Conservation (phyloP, 2,888 invertebrate species). For the Spisula subtruncata region DNA sequence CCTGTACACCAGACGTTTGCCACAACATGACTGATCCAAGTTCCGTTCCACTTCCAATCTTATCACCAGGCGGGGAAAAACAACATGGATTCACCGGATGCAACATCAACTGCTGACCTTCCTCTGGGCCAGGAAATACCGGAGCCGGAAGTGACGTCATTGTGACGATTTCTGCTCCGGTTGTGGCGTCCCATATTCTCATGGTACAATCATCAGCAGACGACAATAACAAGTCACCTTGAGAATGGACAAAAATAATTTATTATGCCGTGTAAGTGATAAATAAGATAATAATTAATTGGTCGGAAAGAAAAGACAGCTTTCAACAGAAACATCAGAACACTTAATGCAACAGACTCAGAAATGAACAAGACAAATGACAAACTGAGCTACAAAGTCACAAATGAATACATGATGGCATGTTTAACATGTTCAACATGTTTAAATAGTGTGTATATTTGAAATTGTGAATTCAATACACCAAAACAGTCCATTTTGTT, state of each 20-base stretch:
- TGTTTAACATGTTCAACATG: too few relatives aligned
- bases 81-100: conserved; percentile 71
- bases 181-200: conserved; percentile 69
- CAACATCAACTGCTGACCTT: conserved; percentile 57
- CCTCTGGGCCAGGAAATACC: conserved; percentile 52
- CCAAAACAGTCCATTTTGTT: too few relatives aligned
- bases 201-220: conserved; percentile 66
- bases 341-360: too few relatives aligned
- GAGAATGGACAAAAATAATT: conserved; percentile 32
- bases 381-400: too few relatives aligned
- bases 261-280: too few relatives aligned
- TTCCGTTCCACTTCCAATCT: conserved; percentile 68
- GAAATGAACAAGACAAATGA: too few relatives aligned
- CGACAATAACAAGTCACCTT: conserved; percentile 67
- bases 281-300: too few relatives aligned
- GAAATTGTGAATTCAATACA: too few relatives aligned
- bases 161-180: conserved; percentile 68
- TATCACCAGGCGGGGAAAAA: conserved; percentile 64
- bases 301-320: too few relatives aligned
- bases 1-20: conserved; percentile 67
- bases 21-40: conserved; percentile 64
- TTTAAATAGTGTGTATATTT: too few relatives aligned
- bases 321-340: too few relatives aligned
- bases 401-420: too few relatives aligned
- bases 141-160: conserved; percentile 70